These are phyloP conservation scores for Mionectes macconnelli DNA, from an alignment of 2,113 vertebrate species.

Conservation along the genomic window DNA sequence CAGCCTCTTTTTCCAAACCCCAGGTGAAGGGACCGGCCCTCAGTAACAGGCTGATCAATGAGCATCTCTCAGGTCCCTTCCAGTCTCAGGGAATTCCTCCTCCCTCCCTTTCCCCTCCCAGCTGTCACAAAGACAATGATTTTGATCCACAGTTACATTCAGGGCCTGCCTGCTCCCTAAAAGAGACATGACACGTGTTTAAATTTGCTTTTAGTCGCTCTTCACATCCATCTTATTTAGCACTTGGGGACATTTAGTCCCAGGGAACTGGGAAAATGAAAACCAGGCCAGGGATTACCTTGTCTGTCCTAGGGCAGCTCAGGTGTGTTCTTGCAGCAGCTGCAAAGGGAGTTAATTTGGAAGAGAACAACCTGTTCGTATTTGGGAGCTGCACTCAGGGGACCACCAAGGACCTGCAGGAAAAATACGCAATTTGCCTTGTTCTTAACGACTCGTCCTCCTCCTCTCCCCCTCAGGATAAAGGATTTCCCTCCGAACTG, in stretches of 20 bases:
- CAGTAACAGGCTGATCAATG: not conserved
- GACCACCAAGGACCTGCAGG: not conserved
- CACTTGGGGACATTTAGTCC: slow-evolving; percentile 59
- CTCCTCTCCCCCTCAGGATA: not conserved
- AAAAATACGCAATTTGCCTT: not conserved
- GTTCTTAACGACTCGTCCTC: slow-evolving; percentile 34
- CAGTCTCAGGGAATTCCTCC: not conserved
- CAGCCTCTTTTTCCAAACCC: not conserved
- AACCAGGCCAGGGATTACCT: slow-evolving; percentile 61
- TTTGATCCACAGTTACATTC: not conserved
- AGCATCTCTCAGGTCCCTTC: not conserved
- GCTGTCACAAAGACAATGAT: not conserved
- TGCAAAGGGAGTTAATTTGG: slow-evolving; percentile 41
- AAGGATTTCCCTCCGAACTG: not conserved
- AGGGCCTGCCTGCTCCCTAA: not conserved
- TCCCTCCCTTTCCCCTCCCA: not conserved
- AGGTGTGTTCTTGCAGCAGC: slow-evolving; percentile 47
- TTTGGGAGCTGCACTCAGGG: not conserved
- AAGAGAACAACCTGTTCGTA: slow-evolving; percentile 39
- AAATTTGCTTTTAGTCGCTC: slow-evolving; percentile 76
- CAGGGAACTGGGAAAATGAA: slow-evolving; percentile 72
- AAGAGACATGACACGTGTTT: slow-evolving; percentile 27
- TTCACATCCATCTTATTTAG: slow-evolving; percentile 70
- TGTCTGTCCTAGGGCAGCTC: slow-evolving; percentile 70
- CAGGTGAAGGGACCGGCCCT: not conserved